Evolutionary conservation across 2,797 vertebrate species (phyloP), one percentile per base, ranked within the genome.

Genomic region (Sebastes steindachneri): DNA sequence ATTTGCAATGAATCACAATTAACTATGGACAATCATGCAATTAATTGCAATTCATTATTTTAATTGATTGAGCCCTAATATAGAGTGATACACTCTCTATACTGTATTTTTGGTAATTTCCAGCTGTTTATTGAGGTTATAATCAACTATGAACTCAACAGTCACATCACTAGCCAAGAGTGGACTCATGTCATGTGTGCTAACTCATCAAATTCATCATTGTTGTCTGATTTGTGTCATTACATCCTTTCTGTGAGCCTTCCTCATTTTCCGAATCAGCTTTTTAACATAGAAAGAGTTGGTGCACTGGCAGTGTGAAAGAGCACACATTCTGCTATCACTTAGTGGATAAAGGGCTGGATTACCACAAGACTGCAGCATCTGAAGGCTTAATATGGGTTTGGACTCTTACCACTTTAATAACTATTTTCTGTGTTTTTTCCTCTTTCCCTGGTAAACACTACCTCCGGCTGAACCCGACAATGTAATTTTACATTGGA

Each of bases 401-500:
- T 58, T 57, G 51, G 33, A 72, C 79, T 73, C 65, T 65, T 60
- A 33, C 37, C 51, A 69, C 29, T 55, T 60, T 4, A 71, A 65
- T 62, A 77, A 55, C 48, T 80, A 29, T 62, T 63, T 68, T 48
- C 37, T 0, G 1, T 82, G 45, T 79, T 54, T 65, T 25, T 55
- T 23, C 11, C 5, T 31, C 9, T 80, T 68, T 55, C 23, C 19
- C n/a, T 48, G 23, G 53, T 79, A 70, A 88, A 82, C 67, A 73
- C 35, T 57, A 62, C 29, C 63, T 60, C 67, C 64, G 69, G 77
- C 74, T 63, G 55, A 87, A 84, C 48, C 64, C 28, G 19, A 77
- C 77, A 66, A 75, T 81, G 72, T 75, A 60, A 86, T 88, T 87
- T 88, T 85, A 84, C 90, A 85, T 79, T 53, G n/a, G 85, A 75